Evolutionary conservation across 2,113 vertebrate genomes (phyloP), one percentile per base, ranked within the genome.

Genomic region (Istiophorus platypterus): DNA sequence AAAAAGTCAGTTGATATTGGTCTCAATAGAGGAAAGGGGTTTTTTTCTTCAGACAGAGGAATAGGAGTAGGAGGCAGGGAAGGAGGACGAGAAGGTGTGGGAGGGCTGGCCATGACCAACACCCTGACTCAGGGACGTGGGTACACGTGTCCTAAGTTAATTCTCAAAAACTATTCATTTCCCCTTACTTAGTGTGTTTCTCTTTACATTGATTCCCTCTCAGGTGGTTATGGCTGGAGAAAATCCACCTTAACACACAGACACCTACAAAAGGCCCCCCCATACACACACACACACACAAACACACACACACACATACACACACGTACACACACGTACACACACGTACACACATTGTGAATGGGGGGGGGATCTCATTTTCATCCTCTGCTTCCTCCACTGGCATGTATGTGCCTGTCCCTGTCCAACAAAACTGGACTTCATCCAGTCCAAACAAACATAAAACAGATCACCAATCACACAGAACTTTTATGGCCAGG

Each of bases 391-490:
- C 73, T 88, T 88, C 89, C 91, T 91, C 78, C 87, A 47, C 39
- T 67, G 15, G 82, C 89, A 49, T 82, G 89, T 86, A 51, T 59
- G 71, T 76, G 83, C 85, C 73, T 79, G 84, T 88, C 88, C 86
- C 78, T 58, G 20, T 88, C 84, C 86, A 59, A 80, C 82, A 61
- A 66, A 89, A 81, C 85, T 93, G 92, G 91, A 88, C 85, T 58
- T 7, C 80, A 72, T 90, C 92, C 92, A 94, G 91, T 88, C 90
- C 90, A 91, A 94, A 92, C 93, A 94, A 93, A 90, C 91, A 86
- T 90, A 71, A 93, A 90, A 91, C 88, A 72, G 89, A 70, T 90
- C 88, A 84, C 92, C 91, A 94, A 91, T 94, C 91, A 93, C 92
- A 41, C 51, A 2, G 12, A 47, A 54, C 86, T 47, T 90, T 92